Base-by-base conservation (phyloP, 2,888 invertebrate species). In the Dione juno region DNA sequence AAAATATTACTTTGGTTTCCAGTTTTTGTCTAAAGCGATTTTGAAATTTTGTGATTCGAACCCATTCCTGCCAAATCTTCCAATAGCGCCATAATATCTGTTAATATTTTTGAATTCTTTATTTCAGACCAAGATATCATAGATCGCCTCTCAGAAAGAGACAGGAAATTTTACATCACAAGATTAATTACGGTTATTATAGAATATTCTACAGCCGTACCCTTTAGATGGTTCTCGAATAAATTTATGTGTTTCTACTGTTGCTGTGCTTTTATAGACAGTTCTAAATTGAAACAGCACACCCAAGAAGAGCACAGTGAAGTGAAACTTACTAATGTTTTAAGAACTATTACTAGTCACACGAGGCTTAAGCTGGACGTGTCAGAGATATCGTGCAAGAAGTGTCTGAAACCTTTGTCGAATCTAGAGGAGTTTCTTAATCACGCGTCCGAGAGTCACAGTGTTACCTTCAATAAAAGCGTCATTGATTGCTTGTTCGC, bases 221-320 rank as follows among this genome's bases (percentile, higher is more conserved):
- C 84, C 0, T 84, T 84, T 66, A 77, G 81, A 40, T 84, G 84
- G 82, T 78, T 75, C 45, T 73, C 75, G 0, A 80, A 80, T 14
- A 83, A 81, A 61, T 85, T 77, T 66, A 79, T 80, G 78, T 85
- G 85, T 43, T 84, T 83, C 70, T 81, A 77, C 73, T 85, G 85
- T 63, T 74, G 79, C 41, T 71, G 75, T 0, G 70, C 75, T 0
- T 84, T 84, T 68, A 65, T 74, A 13, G 78, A 80, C 13, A 77
- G 79, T 35, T 75, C 76, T 1, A 73, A 77, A 50, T 70, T 84
- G 6, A 82, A 77, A 67, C 71, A 79, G 6, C 86, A 86, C 59
- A 81, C 80, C 0, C 77, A 64, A 52, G 74, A 76, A 3, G 81
- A 81, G 1, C 88, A 88, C 48, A 71, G 71, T 3, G 78, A 80